phyloP scores from a whole-genome alignment of 2,888 invertebrate genomes.

The Cylindroiulus punctatus region DNA sequence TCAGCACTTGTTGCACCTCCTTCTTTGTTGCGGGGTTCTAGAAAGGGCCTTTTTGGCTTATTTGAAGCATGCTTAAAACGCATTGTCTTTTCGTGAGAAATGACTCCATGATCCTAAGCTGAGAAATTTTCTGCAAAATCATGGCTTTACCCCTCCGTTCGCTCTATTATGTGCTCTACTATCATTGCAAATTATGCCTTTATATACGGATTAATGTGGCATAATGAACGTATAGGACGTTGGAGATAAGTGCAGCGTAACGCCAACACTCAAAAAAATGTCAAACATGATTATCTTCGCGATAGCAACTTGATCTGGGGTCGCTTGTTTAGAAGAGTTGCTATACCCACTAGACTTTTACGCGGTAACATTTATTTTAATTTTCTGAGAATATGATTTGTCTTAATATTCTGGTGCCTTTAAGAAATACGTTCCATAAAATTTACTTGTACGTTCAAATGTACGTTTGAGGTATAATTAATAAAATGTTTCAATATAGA shows the following conservation, averaged over 20 bases:
- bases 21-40: not conserved
- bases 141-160: not conserved
- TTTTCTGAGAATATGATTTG: no score
- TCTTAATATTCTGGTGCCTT: no score
- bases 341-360: no score
- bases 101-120: conserved; percentile 2
- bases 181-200: not conserved
- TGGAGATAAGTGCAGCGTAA: not conserved
- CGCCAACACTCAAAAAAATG: not conserved
- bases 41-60: conserved; percentile 23
- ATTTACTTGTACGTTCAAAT: no score
- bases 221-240: not conserved
- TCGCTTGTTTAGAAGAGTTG: no score
- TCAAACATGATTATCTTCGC: not conserved
- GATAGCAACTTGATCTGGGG: no score
- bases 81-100: conserved; percentile 24
- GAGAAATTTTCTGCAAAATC: conserved; percentile 1
- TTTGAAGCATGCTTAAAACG: conserved; percentile 6
- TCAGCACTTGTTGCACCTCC: conserved; percentile 8
- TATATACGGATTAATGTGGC: not conserved
- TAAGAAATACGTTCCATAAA: no score
- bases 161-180: not conserved
- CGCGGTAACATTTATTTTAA: no score
- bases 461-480: no score
- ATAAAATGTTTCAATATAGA: no score